Base-by-base conservation (phyloP, 2,888 invertebrate species). In the Urechis unicinctus region DNA sequence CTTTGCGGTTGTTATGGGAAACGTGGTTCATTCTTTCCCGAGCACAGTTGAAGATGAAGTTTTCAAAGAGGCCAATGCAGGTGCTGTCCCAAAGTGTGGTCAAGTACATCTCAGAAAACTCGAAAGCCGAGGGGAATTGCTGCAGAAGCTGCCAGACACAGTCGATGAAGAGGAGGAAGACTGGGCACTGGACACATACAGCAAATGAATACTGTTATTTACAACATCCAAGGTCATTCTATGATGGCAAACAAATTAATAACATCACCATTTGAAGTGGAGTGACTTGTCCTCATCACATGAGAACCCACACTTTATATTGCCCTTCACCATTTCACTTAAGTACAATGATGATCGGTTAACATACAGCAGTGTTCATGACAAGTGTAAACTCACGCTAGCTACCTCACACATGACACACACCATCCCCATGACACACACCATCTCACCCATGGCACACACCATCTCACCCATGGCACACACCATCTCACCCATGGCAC, bases 111-210 rank as follows among this genome's bases (percentile, higher is more conserved):
- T 93, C 91, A 22, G 91, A 88, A 81, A 90, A 92, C 80, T 93
- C 90, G 80, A 96, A 94, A 65, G 88, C 85, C 1, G 86, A 83
- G 0, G 93, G 93, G 79, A 86, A 91, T 80, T 95, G 94, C 66
- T 86, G 86, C 66, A 86, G 79, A 52, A 96, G 81, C 81, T 96
- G 96, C 90, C 92, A 93, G 53, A 88, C 87, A 78, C 92, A 91
- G 79, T 97, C 96, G 66, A 97, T 83, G 80, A 91, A 95, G 50
- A 96, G 81, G 48, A 95, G 83, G 76, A 95, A 89, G 50, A 95
- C 81, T 0, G 95, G 95, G 50, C 90, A 86, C 79, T 88, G 83
- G 60, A 84, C 31, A 9, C n/a, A n/a, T n/a, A n/a, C n/a, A n/a
- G 21, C 17, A 13, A 9, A 17, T 36, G 17, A 17, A 17, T 17